phyloP scores from a whole-genome alignment of 2,113 vertebrate species.

The Cololabis saira region DNA sequence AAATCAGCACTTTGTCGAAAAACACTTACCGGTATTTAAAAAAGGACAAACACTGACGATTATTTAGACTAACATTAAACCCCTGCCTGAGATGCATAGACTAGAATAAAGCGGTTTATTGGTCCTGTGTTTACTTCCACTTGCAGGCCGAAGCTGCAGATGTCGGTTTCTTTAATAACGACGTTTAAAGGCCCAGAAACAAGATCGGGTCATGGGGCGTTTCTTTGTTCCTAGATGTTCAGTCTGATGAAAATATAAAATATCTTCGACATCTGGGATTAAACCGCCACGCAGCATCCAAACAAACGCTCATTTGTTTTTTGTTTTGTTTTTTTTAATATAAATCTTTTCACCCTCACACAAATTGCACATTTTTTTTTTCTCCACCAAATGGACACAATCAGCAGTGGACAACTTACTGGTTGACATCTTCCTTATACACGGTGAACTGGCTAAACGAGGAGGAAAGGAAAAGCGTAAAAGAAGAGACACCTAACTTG shows the following conservation, averaged over 20 bases:
- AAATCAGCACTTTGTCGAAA: too few species aligned
- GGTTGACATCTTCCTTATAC: constrained; percentile 64
- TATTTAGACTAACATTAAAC: too few species aligned
- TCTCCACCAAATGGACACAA: constrained; percentile 64
- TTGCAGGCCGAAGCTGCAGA: too few species aligned
- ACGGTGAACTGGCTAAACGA: constrained; percentile 56
- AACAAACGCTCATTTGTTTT: constrained; percentile 51
- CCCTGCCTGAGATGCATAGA: too few species aligned
- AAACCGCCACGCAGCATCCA: constrained; percentile 53
- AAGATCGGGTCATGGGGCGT: too few species aligned
- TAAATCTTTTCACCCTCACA: constrained; percentile 75
- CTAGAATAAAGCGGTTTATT: too few species aligned
- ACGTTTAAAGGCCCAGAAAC: too few species aligned
- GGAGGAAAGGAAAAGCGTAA: constrained; percentile 50
- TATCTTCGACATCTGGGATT: neutral
- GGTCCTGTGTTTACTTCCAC: too few species aligned
- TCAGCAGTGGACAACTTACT: constrained; percentile 70
- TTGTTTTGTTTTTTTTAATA: constrained; percentile 74
- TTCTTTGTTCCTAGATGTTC: too few species aligned
- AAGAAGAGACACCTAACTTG: constrained; percentile 73
- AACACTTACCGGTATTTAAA: too few species aligned
- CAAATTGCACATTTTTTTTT: constrained; percentile 73
- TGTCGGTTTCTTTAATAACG: too few species aligned
- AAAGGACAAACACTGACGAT: too few species aligned
- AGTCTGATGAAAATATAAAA: neutral